Base-by-base conservation (phyloP, 2,113 vertebrate genomes). In the Hyaena hyaena region DNA sequence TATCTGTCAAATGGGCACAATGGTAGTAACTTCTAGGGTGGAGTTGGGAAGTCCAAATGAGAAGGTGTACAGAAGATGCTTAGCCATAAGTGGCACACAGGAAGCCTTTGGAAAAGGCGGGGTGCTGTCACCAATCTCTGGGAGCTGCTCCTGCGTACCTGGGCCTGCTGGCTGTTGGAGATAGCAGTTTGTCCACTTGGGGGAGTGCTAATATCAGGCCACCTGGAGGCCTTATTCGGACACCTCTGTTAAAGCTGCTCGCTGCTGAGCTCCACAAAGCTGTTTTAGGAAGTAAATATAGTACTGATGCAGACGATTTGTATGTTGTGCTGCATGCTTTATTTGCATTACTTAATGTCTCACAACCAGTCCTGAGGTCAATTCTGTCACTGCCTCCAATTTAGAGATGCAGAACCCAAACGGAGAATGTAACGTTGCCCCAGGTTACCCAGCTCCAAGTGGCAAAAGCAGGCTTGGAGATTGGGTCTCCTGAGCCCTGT, bases 341-440 rank as follows among this genome's bases (percentile, higher is more conserved):
- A 48, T 87, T 93, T 95, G 31, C 77, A 33, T 74, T 65, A 21
- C 80, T 93, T 73, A 79, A 71, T 88, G 91, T 65, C 88, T 86
- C 16, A 68, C 53, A 81, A 1, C 45, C 31, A 19, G 33, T 65
- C 50, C 71, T 50, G 43, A 88, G 74, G 48, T 77, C 24, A 28
- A n/a, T 69, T 76, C 35, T 83, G 4, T 74, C n/a, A 16, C 48
- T 63, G n/a, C 65, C 50, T 92, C 11, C 2, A 9, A 48, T 50
- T 69, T 33, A 84, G 69, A 93, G 58, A 65, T 28, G 50, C 23
- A 61, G 86, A 69, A 77, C 45, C 26, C 0, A 10, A 84, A 53
- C n/a, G 28, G 90, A 93, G 69, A 81, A 39, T 50, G 35, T 50
- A 10, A 19, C 68, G 69, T 61, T 63, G 88, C 53, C 23, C 55